These are phyloP conservation scores for Cheilosia grossa DNA, from an alignment of 2,888 invertebrate genomes.

Conservation along the genomic window DNA sequence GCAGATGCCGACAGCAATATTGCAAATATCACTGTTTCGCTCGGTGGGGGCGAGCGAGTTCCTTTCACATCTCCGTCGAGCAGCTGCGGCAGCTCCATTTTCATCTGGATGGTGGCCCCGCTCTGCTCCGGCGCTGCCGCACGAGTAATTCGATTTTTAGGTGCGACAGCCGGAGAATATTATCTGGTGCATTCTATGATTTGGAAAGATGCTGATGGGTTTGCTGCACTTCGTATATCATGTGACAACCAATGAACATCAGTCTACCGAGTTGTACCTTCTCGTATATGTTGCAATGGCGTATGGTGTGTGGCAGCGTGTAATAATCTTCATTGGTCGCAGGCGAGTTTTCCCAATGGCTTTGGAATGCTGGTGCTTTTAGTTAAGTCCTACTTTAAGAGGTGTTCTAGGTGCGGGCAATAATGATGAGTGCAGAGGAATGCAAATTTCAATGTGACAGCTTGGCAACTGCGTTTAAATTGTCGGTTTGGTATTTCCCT, in stretches of 20 bases:
- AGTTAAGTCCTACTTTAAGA: conserved; percentile 6
- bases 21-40: conserved; percentile 6
- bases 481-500: conserved; percentile 19
- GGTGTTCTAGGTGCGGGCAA: conserved; percentile 2
- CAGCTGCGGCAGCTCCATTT: conserved; percentile 48
- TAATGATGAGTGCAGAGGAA: not conserved
- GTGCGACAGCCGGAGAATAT: conserved; percentile 24
- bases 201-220: conserved; percentile 23
- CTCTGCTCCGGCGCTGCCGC: conserved; percentile 16
- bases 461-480: conserved; percentile 24
- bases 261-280: conserved; percentile 58
- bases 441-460: conserved; percentile 17
- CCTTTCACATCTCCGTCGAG: conserved; percentile 39
- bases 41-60: conserved; percentile 30
- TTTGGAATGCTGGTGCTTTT: conserved; percentile 25
- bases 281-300: conserved; percentile 16
- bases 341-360: conserved; percentile 40
- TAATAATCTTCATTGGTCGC: conserved; percentile 41
- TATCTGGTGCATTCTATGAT: conserved; percentile 27
- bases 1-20: conserved; percentile 25
- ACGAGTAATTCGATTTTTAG: conserved; percentile 63
- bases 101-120: conserved; percentile 30
- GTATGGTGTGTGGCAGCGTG: not conserved
- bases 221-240: conserved; percentile 51
- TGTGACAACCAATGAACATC: conserved; percentile 55